Base-by-base conservation (phyloP, 2,888 invertebrate genomes). In the Epistrophella euchroma region DNA sequence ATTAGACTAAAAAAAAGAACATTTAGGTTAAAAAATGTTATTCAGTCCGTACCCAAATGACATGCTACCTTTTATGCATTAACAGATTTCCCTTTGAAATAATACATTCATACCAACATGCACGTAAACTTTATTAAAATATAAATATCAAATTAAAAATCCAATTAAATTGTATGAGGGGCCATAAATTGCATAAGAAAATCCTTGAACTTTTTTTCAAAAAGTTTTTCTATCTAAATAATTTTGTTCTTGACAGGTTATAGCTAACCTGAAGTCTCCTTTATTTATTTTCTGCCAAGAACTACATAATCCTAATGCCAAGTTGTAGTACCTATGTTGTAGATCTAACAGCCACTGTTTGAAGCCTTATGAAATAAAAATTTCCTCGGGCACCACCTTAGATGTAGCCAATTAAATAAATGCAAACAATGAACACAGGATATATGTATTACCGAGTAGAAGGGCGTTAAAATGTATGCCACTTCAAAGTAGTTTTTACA, bases 171-270 rank as follows among this genome's bases (percentile, higher is more conserved):
- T 32, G 13, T 22, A 55, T 32, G 19, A 32, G 13, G 15, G 2
- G 15, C n/a, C 25, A 50, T n/a, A 75, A 40, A 55, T 75, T 75
- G 25, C 17, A 68, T 22, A 64, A 45, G 50, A 32, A 64, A 82
- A 58, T 58, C 81, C 81, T 72, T 82, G 76, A 82, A 72, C 76
- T 82, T 76, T 43, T 32, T 9, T 5, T n/a, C n/a, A n/a, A 32
- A 43, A 58, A 64, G 11, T 72, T 40, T 72, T 40, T 47, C 40
- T 68, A 43, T 13, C 45, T 73, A 45, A 71, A 71, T 68, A 74
- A 52, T 66, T 78, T 43, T 56, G 19, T 71, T 56, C 19, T 22
- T 60, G 68, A 17, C 68, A 68, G 35, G 43, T 40, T 64, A 68
- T 68, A 47, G 19, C 47, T 19, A 60, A 60, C 58, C 79, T 79